Percentiles rank a stretch among this genome's conserved stretches.
These are phyloP conservation scores for Rhabditoides inermis DNA, from an alignment of 2,888 invertebrate genomes.

Conservation along the genomic window DNA sequence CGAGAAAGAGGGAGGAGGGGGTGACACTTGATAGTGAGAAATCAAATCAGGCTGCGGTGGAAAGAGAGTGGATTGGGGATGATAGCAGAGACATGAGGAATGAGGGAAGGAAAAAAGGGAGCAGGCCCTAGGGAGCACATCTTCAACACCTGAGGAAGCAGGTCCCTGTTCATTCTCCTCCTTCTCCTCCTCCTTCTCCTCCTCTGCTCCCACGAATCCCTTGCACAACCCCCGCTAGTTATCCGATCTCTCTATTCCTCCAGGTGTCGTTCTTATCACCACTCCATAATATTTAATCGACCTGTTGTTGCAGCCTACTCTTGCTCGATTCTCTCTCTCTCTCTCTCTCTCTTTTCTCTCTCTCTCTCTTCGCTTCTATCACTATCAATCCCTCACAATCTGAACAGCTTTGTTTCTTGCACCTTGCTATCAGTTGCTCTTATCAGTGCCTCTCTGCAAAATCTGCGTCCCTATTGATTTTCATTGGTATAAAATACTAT, in stretches of 20 bases:
- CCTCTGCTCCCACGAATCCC: too few species aligned
- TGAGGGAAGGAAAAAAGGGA: background rate
- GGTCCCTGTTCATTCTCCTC: slow-evolving; percentile 1
- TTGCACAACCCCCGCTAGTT: background rate
- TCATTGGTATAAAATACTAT: too few species aligned
- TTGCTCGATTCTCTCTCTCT: background rate
- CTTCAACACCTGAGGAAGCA: background rate
- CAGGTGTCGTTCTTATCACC: background rate
- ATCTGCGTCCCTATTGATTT: background rate
- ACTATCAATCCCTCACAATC: background rate
- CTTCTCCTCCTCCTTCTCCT: background rate
- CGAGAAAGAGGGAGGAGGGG: too few species aligned
- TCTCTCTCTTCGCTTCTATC: background rate
- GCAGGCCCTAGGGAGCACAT: background rate
- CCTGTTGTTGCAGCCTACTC: background rate
- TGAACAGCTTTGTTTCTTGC: background rate
- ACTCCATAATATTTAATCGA: background rate
- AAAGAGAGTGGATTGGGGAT: too few species aligned
- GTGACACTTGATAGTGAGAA: too few species aligned
- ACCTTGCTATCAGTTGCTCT: background rate
- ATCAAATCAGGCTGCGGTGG: too few species aligned
- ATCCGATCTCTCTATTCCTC: background rate
- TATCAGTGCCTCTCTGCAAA: background rate
- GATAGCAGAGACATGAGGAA: background rate
- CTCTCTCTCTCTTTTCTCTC: background rate